Evolutionary conservation across 2,113 vertebrate species (phyloP).

Genomic region (Ahaetulla prasina): DNA sequence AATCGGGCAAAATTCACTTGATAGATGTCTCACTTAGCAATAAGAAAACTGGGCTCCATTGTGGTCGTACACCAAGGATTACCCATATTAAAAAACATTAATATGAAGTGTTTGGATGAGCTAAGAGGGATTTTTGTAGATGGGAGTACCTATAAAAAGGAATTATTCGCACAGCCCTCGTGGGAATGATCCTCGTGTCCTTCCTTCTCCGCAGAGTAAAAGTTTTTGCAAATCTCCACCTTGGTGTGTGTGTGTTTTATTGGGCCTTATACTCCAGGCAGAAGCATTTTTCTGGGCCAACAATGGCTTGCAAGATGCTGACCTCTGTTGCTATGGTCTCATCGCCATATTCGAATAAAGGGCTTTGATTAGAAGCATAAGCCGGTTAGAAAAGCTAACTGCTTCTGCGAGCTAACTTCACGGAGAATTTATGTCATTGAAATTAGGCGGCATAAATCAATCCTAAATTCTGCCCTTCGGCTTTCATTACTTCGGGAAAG

Average conservation of each 20-base stretch:
- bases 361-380: constrained; percentile 40
- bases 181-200: too few species aligned
- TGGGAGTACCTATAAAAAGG: too few species aligned
- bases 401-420: background rate
- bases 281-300: background rate
- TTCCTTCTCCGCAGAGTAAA: background rate
- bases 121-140: too few species aligned
- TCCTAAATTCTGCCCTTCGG: constrained; percentile 14
- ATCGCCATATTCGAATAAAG: background rate
- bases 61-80: too few species aligned
- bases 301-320: background rate
- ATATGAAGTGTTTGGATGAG: too few species aligned
- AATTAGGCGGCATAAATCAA: background rate
- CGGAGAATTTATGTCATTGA: background rate
- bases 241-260: background rate
- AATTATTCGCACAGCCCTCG: too few species aligned
- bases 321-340: background rate
- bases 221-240: background rate
- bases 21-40: too few species aligned
- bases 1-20: too few species aligned
- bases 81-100: too few species aligned
- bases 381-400: constrained; percentile 32
- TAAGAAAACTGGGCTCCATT: too few species aligned
- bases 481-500: constrained; percentile 53
- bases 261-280: background rate